These are phyloP conservation scores for Menidia beryllina DNA, from an alignment of 2,113 vertebrate genomes.

Conservation along the genomic window DNA sequence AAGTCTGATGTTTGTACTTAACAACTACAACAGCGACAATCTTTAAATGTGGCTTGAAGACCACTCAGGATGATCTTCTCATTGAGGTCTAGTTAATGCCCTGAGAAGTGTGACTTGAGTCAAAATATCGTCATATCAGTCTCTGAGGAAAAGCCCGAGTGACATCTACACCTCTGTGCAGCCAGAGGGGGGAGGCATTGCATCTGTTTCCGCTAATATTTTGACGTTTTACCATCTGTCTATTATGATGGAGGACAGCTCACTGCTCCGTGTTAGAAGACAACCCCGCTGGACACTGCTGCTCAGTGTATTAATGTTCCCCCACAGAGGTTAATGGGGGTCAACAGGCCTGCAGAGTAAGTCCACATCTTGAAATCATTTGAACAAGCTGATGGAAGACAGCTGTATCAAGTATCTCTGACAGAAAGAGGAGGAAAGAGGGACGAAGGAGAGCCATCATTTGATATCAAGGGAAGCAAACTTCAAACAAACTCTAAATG, in stretches of 20 bases:
- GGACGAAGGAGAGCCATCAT: constrained; percentile 36
- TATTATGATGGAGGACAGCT: background rate
- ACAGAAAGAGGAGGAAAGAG: background rate
- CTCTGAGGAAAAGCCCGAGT: background rate
- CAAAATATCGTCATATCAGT: background rate
- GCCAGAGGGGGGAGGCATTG: constrained; percentile 70
- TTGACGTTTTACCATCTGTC: too few species aligned
- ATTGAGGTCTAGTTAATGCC: background rate
- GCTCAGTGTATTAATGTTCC: background rate
- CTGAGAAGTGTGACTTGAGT: background rate
- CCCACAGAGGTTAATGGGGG: constrained; percentile 58
- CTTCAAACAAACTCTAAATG: constrained; percentile 48
- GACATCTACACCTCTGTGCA: background rate
- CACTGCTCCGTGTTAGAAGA: background rate
- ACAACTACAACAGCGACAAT: background rate
- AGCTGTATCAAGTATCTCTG: constrained; percentile 28
- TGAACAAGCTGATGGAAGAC: constrained; percentile 54
- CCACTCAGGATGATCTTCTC: background rate
- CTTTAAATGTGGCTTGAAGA: too few species aligned
- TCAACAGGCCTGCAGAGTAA: constrained; percentile 45
- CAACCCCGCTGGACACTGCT: constrained; percentile 2
- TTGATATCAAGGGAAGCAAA: constrained; percentile 22
- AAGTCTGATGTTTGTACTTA: background rate
- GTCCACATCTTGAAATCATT: constrained; percentile 78
- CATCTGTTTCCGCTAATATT: background rate